Base-by-base conservation (phyloP, 2,888 invertebrate species). In the Athrips mouffetella region DNA sequence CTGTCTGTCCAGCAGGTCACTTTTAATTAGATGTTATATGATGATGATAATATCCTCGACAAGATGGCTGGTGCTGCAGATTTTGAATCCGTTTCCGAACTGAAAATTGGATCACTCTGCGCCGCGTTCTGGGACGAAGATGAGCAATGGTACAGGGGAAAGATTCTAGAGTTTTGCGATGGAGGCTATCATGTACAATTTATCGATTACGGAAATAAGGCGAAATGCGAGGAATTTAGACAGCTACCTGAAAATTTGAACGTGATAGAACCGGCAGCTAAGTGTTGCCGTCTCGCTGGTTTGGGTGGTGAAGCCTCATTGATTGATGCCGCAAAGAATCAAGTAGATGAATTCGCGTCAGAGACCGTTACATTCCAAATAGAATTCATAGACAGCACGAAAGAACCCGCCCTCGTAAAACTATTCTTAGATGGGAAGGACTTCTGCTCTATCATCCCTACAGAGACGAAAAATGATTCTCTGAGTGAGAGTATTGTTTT, bases 201-300 rank as follows among this genome's bases (percentile, higher is more conserved):
- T 59, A 89, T 93, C 15, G 94, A 94, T 73, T 93, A 92, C 60
- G 94, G 94, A 1, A 93, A 93, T 63, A 91, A 92, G 39, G 90
- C 92, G 5, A 83, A 89, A 40, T 90, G 91, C 48, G 88, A 85
- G 45, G 90, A 91, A 54, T 85, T 93, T 47, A 88, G 90, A 47
- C 83, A 84, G 47, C 80, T 94, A 23, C 93, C 93, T 0, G 89
- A 90, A 54, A 91, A 91, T 45, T 65, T 93, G 0, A 77, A 87
- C 0, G 62, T 76, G 10, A 86, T 91, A 35, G 90, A 91, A 40
- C 89, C 92, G 0, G 71, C 93, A 44, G 92, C 93, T 0, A 90
- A 91, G 58, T 92, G 92, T 63, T 93, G 92, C 59, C 82, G 89
- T 6, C 68, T 93, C 29, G 79, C 83, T 33, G 79, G 89, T 40